Base-by-base conservation (phyloP, 1,140 invertebrate species). In the Drosophila cardini region DNA sequence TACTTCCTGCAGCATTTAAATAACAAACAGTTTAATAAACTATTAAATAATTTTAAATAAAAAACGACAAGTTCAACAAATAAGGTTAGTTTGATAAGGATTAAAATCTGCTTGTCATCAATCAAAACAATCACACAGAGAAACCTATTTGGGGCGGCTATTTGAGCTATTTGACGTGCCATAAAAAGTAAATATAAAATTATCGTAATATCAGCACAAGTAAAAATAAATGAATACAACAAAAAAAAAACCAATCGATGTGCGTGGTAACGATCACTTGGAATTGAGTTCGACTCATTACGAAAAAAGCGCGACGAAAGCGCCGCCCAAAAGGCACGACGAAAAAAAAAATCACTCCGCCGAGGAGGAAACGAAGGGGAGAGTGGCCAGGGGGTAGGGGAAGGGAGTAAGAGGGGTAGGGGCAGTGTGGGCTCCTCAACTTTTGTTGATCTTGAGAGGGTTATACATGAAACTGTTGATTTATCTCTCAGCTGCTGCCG, bases 361-460 rank as follows among this genome's bases (percentile, higher is more conserved):
- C 45, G 26, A 32, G 3, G 1, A 7, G 3, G 13, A 18, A 10
- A n/a, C 5, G 2, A 9, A 13, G 21, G 13, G 43, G 10, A 13
- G 21, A 34, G 26, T 11, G n/a, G 45, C n/a, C 7, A 46, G 21
- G 5, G 6, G 18, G 42, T 11, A 13, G 32, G n/a, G 18, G 4
- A 4, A 34, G 58, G 18, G 43, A 50, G 72, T 11, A 55, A 40
- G 34, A 26, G 4, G 21, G 21, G 21, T 26, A 26, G 50, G 63
- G 72, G 43, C 43, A 53, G 43, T 36, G 62, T 63, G 43, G 56
- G 32, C 43, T 78, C 68, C 72, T 76, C 72, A 46, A 43, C 56
- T 84, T 85, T 43, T 85, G 81, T 80, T 90, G 80, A 87, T 87
- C 84, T 87, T 87, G 85, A 84, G 84, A 73, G 76, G 63, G 67